A percentile compares a stretch with the other conserved stretches of the same genome.
Conservation (phyloP, 1,140 invertebrate species). For the Ganaspis sp. region DNA sequence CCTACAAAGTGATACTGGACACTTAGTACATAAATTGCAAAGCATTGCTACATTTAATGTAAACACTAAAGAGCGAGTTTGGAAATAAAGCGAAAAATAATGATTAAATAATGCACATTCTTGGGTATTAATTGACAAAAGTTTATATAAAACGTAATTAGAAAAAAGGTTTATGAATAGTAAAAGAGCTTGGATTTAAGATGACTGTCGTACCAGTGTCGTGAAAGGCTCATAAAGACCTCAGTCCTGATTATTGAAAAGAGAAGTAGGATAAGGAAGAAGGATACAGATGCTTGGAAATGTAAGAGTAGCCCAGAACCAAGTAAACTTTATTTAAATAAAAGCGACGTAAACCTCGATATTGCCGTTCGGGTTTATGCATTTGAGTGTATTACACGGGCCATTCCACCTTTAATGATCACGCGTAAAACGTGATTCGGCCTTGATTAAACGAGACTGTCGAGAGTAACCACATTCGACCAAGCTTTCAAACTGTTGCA, state of each 20-base stretch:
- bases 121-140: not conserved
- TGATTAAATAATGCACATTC: not conserved
- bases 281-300: constrained; percentile 35
- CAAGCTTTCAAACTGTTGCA: not conserved
- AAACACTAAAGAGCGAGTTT: not conserved
- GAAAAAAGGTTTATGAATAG: constrained; percentile 8
- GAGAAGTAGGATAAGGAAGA: constrained; percentile 31
- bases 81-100: not conserved
- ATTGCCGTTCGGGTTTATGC: constrained; percentile 75
- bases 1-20: too few species aligned
- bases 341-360: constrained; percentile 73
- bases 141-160: constrained; percentile 10
- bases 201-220: not conserved
- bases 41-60: not conserved
- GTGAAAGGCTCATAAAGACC: constrained; percentile 6
- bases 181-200: not conserved
- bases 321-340: constrained; percentile 74
- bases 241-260: constrained; percentile 15
- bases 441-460: constrained; percentile 73
- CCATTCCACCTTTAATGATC: constrained; percentile 74
- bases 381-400: constrained; percentile 73
- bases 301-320: constrained; percentile 48
- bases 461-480: constrained; percentile 27
- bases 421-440: constrained; percentile 72
- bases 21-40: not conserved